Evolutionary conservation across 2,113 vertebrate genomes (phyloP).

Genomic region (Thalassarche chlororhynchos): DNA sequence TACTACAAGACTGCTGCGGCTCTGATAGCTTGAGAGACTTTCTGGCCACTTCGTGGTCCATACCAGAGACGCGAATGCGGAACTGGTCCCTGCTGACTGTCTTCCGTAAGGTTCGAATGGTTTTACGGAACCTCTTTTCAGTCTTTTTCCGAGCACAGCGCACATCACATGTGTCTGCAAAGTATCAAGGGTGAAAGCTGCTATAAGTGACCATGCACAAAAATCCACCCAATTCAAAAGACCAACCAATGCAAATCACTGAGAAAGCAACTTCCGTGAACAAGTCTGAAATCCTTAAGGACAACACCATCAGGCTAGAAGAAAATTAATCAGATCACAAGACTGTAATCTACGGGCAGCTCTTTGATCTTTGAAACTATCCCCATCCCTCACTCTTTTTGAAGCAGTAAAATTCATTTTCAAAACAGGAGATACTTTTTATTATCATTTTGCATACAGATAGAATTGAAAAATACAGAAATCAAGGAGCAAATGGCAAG

Average conservation of each 20-base stretch:
- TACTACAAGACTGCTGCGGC: conserved; percentile 77
- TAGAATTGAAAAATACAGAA: conserved; percentile 59
- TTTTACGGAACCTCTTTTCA: conserved; percentile 92
- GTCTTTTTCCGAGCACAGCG: conserved; percentile 86
- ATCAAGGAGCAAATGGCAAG: conserved; percentile 33
- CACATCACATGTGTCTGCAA: conserved; percentile 90
- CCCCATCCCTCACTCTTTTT: neutral
- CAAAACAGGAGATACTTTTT: conserved; percentile 98
- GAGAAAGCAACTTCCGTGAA: neutral
- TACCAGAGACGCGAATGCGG: conserved; percentile 86
- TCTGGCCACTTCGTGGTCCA: conserved; percentile 83
- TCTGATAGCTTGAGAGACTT: conserved; percentile 73
- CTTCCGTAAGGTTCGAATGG: conserved; percentile 89
- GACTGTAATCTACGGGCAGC: neutral
- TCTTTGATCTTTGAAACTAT: conserved; percentile 5
- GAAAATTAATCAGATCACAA: neutral
- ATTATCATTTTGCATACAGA: conserved; percentile 39
- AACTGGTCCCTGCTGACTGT: conserved; percentile 93
- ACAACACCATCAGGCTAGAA: neutral
- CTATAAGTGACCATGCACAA: fast-evolving
- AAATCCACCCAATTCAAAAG: neutral
- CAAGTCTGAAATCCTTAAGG: neutral
- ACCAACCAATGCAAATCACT: neutral
- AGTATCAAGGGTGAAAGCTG: conserved; percentile 19
- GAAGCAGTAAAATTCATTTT: conserved; percentile 41